Evolutionary conservation across 2,797 vertebrate genomes (phyloP).

Genomic region (Rhinophrynus dorsalis): DNA sequence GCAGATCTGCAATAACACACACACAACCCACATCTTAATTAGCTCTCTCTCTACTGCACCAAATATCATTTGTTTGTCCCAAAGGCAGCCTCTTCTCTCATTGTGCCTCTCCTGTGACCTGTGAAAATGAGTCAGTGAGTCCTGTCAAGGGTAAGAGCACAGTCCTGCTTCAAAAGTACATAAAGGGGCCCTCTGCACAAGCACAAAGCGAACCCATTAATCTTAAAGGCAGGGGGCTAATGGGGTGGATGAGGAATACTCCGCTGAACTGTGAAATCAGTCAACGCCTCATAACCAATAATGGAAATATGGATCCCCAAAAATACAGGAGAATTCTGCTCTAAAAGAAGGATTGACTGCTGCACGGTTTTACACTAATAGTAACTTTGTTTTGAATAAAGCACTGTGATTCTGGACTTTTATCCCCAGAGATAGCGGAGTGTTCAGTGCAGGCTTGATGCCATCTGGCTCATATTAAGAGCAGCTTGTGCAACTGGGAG

Average conservation of each 20-base stretch:
- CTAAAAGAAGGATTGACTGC: no score
- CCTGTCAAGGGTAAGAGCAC: neutral
- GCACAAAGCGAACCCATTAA: slow-evolving; percentile 31
- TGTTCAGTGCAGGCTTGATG: neutral
- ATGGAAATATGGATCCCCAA: neutral
- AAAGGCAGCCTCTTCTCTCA: slow-evolving; percentile 53
- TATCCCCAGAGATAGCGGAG: neutral
- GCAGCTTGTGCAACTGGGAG: no score
- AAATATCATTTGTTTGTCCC: slow-evolving; percentile 60
- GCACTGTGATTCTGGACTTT: neutral
- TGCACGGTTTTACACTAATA: neutral
- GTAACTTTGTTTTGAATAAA: neutral
- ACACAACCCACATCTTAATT: slow-evolving; percentile 56
- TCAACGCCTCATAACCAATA: neutral
- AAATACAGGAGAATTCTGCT: neutral
- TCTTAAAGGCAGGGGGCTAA: slow-evolving; percentile 18
- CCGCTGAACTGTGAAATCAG: neutral
- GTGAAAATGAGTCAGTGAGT: slow-evolving; percentile 61
- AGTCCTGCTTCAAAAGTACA: slow-evolving; percentile 38
- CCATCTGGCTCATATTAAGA: slow-evolving; percentile 2
- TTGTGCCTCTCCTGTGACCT: slow-evolving; percentile 67
- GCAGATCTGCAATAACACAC: neutral
- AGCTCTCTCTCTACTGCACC: slow-evolving; percentile 54
- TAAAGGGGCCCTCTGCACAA: slow-evolving; percentile 18
- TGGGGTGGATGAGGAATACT: slow-evolving; percentile 8